Conservation (phyloP, 2,113 vertebrate genomes). For the Plecturocebus donacophilus region DNA sequence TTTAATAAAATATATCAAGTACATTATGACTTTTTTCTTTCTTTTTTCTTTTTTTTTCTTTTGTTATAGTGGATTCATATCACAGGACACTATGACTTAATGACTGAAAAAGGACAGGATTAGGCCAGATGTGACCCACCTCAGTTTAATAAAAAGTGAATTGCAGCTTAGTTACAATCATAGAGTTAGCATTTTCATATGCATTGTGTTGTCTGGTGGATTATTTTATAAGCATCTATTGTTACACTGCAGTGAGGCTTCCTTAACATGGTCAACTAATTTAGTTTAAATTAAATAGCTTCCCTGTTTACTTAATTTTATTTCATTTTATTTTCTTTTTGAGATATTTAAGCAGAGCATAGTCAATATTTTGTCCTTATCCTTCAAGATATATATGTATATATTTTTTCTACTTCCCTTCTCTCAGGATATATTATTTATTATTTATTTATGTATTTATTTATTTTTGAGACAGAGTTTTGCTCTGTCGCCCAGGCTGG, state of each 20-base stretch:
- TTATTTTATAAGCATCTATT: conserved; percentile 9
- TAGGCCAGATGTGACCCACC: neutral
- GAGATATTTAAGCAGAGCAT: neutral
- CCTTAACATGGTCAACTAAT: neutral
- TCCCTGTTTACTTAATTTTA: neutral
- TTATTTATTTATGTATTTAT: neutral
- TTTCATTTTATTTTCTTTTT: neutral
- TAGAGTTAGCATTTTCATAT: neutral
- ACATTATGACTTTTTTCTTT: neutral
- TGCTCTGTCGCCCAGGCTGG: too few species aligned
- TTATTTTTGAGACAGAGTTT: neutral
- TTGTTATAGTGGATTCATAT: too few species aligned
- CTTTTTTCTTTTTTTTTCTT: too few species aligned
- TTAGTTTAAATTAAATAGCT: neutral
- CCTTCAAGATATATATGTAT: neutral
- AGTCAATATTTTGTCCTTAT: conserved; percentile 9
- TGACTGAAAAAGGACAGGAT: neutral
- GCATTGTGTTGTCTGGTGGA: neutral
- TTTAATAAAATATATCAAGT: neutral
- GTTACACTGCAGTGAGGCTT: neutral
- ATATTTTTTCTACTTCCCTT: neutral
- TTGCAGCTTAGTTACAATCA: neutral
- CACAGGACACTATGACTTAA: neutral
- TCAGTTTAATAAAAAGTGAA: neutral
- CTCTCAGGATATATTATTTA: neutral